A percentile compares a stretch with the other conserved stretches of the same genome.
Conservation (phyloP, 2,888 invertebrate species). For the Lomographa bimaculata region DNA sequence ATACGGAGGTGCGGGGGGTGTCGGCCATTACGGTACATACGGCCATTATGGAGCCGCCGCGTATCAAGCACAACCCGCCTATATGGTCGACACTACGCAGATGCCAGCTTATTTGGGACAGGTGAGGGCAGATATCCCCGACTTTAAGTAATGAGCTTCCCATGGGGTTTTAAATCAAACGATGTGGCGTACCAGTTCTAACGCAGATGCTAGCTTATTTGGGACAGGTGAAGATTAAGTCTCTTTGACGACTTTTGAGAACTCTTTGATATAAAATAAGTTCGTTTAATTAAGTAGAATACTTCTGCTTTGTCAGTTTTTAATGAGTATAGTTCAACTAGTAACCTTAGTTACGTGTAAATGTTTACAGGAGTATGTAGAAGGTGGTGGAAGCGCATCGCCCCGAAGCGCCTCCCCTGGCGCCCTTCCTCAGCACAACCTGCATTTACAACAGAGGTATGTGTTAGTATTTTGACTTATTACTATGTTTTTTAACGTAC, state of each 20-base stretch:
- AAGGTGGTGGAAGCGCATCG: conserved; percentile 76
- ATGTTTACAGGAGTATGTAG: conserved; percentile 69
- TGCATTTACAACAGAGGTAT: conserved; percentile 74
- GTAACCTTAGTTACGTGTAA: no score
- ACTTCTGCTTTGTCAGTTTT: no score
- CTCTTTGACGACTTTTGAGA: no score
- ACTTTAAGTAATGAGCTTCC: no score
- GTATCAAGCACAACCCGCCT: conserved; percentile 73
- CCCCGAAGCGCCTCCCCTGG: conserved; percentile 74
- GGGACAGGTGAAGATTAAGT: conserved; percentile 73
- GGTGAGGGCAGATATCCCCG: conserved; percentile 45
- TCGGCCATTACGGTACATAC: conserved; percentile 74
- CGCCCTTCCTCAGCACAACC: conserved; percentile 71
- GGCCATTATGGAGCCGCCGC: conserved; percentile 75
- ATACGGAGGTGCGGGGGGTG: conserved; percentile 60
- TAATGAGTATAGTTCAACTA: no score
- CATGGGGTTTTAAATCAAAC: no score
- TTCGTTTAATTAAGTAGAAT: no score
- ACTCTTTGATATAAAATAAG: no score
- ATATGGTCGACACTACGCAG: conserved; percentile 74
- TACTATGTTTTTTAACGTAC: no score
- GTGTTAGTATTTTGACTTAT: conserved; percentile 7
- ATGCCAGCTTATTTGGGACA: conserved; percentile 77
- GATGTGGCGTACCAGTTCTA: no score
- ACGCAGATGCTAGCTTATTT: conserved; percentile 75